phyloP scores from a whole-genome alignment of 2,797 vertebrate species.

The Monodelphis domestica region DNA sequence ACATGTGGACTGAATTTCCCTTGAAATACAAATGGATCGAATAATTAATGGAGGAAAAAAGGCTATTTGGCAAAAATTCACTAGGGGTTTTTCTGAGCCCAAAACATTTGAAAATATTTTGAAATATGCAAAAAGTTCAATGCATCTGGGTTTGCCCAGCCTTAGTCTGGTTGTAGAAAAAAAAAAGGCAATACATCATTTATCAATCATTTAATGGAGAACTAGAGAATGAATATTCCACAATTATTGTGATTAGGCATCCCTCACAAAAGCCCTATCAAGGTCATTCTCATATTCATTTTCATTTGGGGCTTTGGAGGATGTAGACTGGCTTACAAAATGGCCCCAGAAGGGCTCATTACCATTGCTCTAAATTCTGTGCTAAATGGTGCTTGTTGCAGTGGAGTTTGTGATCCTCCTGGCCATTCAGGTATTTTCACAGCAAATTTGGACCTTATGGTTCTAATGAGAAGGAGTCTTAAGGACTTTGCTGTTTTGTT shows the following conservation, averaged over 20 bases:
- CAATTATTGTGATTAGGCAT: conserved; percentile 58
- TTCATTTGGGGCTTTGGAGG: conserved; percentile 64
- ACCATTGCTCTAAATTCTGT: not conserved
- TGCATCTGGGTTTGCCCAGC: conserved; percentile 77
- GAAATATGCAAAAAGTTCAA: conserved; percentile 81
- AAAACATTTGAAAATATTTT: conserved; percentile 82
- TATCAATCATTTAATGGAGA: conserved; percentile 78
- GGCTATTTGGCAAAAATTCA: conserved; percentile 77
- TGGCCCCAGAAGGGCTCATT: not conserved
- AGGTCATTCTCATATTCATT: conserved; percentile 66
- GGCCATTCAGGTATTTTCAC: not conserved
- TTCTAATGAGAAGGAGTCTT: not conserved
- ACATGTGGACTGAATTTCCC: conserved; percentile 81
- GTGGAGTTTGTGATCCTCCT: not conserved
- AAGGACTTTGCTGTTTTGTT: not conserved
- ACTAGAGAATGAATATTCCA: conserved; percentile 61
- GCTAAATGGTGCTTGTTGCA: not conserved
- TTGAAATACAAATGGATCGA: conserved; percentile 81
- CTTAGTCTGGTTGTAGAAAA: conserved; percentile 74
- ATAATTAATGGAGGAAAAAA: conserved; percentile 81
- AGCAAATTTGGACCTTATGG: not conserved
- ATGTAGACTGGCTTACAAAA: not conserved
- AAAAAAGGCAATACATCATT: conserved; percentile 68
- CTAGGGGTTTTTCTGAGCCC: conserved; percentile 81
- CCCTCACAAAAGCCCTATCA: conserved; percentile 68